phyloP scores from a whole-genome alignment of 2,113 vertebrate genomes.

The Fulmarus glacialis region DNA sequence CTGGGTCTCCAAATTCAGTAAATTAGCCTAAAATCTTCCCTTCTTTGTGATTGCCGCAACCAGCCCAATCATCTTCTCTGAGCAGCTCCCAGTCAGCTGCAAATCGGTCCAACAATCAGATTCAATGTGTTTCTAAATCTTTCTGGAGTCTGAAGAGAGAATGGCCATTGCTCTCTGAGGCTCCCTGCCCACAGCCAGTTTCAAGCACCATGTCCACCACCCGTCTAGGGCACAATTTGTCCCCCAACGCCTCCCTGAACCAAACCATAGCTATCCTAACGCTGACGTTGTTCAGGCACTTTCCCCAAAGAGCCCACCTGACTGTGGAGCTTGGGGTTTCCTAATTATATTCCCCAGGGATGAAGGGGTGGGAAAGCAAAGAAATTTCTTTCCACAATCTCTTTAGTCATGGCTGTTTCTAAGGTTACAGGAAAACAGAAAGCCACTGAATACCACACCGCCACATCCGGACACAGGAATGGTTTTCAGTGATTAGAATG shows the following conservation, averaged over 20 bases:
- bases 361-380: background rate
- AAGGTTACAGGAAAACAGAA: background rate
- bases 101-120: background rate
- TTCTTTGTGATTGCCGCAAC: background rate
- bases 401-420: background rate
- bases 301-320: background rate
- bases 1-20: background rate
- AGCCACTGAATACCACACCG: background rate
- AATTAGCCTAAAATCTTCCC: background rate
- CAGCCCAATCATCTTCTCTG: background rate
- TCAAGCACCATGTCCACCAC: background rate
- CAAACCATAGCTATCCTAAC: background rate
- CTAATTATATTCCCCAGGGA: background rate
- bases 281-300: fast-evolving
- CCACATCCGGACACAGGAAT: background rate
- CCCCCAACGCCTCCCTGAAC: background rate
- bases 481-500: background rate
- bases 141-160: background rate
- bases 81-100: background rate
- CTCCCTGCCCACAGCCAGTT: background rate
- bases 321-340: background rate
- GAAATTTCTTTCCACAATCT: background rate
- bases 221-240: no score
- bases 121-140: background rate
- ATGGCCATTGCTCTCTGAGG: fast-evolving